Base-by-base conservation (phyloP, 1,140 invertebrate species). In the Charaxes varanes region DNA sequence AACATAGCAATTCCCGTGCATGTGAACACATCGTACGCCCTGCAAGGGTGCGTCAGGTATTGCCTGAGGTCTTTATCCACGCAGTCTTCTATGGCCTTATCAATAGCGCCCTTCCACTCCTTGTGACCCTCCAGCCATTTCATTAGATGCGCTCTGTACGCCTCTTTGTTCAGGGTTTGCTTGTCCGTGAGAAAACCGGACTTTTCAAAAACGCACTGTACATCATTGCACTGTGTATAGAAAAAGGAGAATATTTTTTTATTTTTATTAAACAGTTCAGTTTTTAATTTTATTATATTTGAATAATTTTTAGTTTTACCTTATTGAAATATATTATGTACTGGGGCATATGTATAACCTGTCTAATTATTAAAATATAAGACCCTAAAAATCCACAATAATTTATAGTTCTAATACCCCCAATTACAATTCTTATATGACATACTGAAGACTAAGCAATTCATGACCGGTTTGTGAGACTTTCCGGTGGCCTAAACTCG, bases 1-100 rank as follows among this genome's bases (percentile, higher is more conserved):
- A 82, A 33, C 65, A 82, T 72, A 35, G 78, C 73, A 17, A 82
- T 82, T 5, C 76, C 73, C 3, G 78, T 82, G 17, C 78, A 82
- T 8, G 71, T 68, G 14, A 82, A 82, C 0, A 80, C 78, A 16
- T 82, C 78, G 22, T 82, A 82, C 0, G 79, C 76, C 13, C 58
- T 71, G 45, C 79, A 83, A 7, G 73, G 65, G 10, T 58, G 56
- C 18, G 70, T 64, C 4, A 83, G 45, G 14, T 80, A 71, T 21
- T 80, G 79, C n/a, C 76, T 52, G 0, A 78, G 37, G 2, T 80
- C 70, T 17, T 46, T 71, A 3, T 80, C 64, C 0, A 80, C 62
- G 18, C 79, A 83, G 26, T 83, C 79, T 0, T 33, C 49, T 7
- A 83, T 77, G 0, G 67, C 76, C 18, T 65, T 77, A 4, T 83